A percentile compares a stretch with the other conserved stretches of the same genome.
Conservation (phyloP, 1,140 invertebrate genomes). For the Lordiphosa clarofinis region DNA sequence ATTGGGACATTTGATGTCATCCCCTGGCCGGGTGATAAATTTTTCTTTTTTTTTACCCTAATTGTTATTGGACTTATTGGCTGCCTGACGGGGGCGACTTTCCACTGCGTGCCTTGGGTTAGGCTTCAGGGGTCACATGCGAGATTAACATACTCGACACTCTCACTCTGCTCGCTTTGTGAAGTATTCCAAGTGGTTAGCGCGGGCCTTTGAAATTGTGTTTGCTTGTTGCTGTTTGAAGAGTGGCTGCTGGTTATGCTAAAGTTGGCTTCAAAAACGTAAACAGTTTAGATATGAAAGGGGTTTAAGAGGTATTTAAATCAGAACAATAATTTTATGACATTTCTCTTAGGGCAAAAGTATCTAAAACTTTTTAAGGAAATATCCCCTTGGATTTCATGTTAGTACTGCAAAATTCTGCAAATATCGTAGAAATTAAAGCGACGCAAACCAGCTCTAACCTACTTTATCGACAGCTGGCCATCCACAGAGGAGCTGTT, state of each 20-base stretch:
- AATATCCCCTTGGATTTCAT: no score
- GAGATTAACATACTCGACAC: conserved; percentile 66
- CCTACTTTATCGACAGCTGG: no score
- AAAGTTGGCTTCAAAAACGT: conserved; percentile 41
- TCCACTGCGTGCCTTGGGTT: conserved; percentile 1
- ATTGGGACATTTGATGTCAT: conserved; percentile 5
- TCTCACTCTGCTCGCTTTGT: conserved; percentile 32
- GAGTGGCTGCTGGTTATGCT: conserved; percentile 13
- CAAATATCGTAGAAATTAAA: no score
- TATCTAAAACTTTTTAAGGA: no score
- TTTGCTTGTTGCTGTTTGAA: conserved; percentile 33
- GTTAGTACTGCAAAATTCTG: no score
- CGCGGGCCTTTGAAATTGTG: conserved; percentile 51
- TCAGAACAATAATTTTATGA: no score
- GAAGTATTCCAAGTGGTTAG: conserved; percentile 27
- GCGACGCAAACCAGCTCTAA: no score
- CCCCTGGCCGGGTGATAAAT: conserved; percentile 32
- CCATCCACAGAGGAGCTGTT: no score
- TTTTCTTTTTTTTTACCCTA: conserved; percentile 52
- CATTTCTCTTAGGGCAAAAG: no score
- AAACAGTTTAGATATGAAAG: conserved; percentile 42
- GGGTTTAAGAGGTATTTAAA: conserved; percentile 1
- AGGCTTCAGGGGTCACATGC: conserved; percentile 38
- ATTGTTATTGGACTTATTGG: conserved; percentile 57
- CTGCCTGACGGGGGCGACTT: conserved; percentile 44